Base-by-base conservation (phyloP, 2,113 vertebrate genomes). In the Ahaetulla prasina region DNA sequence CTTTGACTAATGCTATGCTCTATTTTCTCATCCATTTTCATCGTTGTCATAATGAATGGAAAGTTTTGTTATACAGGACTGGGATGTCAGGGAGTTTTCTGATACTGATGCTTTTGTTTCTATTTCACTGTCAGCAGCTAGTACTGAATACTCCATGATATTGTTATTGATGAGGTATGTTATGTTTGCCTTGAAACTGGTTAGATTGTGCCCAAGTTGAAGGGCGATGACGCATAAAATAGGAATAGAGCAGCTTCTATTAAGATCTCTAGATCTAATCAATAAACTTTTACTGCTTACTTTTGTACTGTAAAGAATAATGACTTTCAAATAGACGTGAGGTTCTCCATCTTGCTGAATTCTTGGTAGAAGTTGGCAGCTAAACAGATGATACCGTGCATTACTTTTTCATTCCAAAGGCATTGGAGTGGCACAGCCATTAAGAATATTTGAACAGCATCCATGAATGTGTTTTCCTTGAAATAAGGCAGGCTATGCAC, bases 111-210 rank as follows among this genome's bases (percentile, higher is more conserved):
- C 89, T 91, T 68, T 0, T 0, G 35, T 8, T 6, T 0, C 0
- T 88, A 2, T 8, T 94, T 88, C 63, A 85, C 16, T 93, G 88
- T 16, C 8, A 74, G 30, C 54, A 87, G 4, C 3, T n/a, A 89
- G 8, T 3, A 3, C 35, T 60, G 87, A 16, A 11, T 3, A 11
- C n/a, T 27, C 12, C 47, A 20, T 57, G 63, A 86, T 52, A 22
- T 0, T 27, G 0, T 12, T 80, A 63, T 47, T 35, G 60, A 22
- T 86, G 1, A 0, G 0, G 2, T 27, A 3, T 0, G 0, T 10
- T 89, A 52, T 7, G 18, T 85, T 9, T 49, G n/a, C 35, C 74
- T n/a, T 23, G 49, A 95, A n/a, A 18, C 6, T 39, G 35, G 43
- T 93, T 43, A 45, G 18, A 11, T 27, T 74, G 55, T 39, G 23